These are phyloP conservation scores for Andrena haemorrhoa DNA, from an alignment of 2,888 invertebrate species.

Conservation along the genomic window DNA sequence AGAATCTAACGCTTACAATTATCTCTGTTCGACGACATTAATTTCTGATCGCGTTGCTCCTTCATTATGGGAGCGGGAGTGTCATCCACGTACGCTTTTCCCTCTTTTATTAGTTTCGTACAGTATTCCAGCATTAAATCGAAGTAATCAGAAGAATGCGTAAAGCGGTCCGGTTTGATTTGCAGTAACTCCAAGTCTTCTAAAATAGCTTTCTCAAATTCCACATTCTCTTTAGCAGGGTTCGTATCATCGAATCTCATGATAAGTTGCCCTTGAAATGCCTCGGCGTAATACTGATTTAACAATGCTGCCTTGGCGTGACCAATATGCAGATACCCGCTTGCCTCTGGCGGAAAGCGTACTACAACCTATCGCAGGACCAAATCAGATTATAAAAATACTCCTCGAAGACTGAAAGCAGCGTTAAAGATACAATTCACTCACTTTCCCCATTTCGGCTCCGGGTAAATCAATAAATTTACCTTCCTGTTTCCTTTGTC, in stretches of 20 bases:
- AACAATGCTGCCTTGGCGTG: constrained; percentile 99
- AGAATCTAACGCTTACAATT: constrained; percentile 88
- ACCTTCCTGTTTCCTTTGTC: constrained; percentile 92
- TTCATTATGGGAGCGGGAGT: constrained; percentile 98
- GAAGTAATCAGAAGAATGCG: constrained; percentile 98
- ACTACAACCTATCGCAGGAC: constrained; percentile 89
- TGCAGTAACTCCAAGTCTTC: constrained; percentile 96
- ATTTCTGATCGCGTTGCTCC: constrained; percentile 94
- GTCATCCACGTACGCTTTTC: constrained; percentile 98
- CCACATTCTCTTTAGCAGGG: constrained; percentile 98
- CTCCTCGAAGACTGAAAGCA: neutral
- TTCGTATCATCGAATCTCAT: constrained; percentile 99
- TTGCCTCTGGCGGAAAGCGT: constrained; percentile 99
- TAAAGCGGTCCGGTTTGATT: constrained; percentile 96
- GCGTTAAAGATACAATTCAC: constrained; percentile 2
- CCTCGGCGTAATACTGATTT: constrained; percentile 98
- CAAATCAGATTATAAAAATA: constrained; percentile 9
- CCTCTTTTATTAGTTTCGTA: constrained; percentile 93
- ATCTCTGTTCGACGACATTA: constrained; percentile 93
- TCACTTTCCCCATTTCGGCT: constrained; percentile 97
- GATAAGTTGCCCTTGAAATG: constrained; percentile 96
- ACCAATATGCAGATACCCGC: constrained; percentile 98
- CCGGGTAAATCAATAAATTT: constrained; percentile 98
- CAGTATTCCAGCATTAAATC: constrained; percentile 95
- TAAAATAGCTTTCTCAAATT: constrained; percentile 98